These are phyloP conservation scores for Leucophenga montana DNA, from an alignment of 2,888 invertebrate species.

Conservation along the genomic window DNA sequence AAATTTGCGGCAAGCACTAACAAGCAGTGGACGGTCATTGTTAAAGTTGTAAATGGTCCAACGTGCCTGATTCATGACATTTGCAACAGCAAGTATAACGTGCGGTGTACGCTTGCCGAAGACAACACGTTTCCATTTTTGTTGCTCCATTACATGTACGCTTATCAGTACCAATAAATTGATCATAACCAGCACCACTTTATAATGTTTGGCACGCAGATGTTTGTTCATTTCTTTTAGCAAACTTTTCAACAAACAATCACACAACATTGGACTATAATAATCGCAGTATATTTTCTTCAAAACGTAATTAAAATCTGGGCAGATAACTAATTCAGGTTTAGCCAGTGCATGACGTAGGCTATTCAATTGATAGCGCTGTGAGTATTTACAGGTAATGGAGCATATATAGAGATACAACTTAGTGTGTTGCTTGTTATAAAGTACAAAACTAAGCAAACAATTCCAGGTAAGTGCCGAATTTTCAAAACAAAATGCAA, in stretches of 20 bases:
- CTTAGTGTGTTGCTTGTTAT: constrained; percentile 49
- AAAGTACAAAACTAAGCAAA: constrained; percentile 56
- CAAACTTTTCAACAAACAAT: neutral
- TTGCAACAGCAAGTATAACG: constrained; percentile 59
- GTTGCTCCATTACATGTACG: constrained; percentile 40
- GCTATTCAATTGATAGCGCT: neutral
- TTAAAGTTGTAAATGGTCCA: constrained; percentile 66
- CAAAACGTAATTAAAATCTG: neutral
- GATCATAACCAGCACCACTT: constrained; percentile 50
- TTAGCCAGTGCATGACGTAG: neutral
- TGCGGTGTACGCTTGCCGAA: constrained; percentile 63
- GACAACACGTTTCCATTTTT: constrained; percentile 41
- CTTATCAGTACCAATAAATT: constrained; percentile 59
- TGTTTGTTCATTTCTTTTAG: neutral
- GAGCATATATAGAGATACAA: neutral
- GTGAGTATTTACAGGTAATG: neutral
- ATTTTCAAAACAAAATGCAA: constrained; percentile 59
- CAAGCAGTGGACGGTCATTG: constrained; percentile 45
- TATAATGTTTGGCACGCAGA: constrained; percentile 27
- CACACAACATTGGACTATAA: neutral
- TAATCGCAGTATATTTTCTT: neutral
- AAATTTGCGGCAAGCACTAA: neutral
- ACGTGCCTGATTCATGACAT: constrained; percentile 63
- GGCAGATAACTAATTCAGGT: neutral
- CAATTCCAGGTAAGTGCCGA: constrained; percentile 55